phyloP scores from a whole-genome alignment of 2,797 vertebrate genomes.

The Euthynnus affinis region DNA sequence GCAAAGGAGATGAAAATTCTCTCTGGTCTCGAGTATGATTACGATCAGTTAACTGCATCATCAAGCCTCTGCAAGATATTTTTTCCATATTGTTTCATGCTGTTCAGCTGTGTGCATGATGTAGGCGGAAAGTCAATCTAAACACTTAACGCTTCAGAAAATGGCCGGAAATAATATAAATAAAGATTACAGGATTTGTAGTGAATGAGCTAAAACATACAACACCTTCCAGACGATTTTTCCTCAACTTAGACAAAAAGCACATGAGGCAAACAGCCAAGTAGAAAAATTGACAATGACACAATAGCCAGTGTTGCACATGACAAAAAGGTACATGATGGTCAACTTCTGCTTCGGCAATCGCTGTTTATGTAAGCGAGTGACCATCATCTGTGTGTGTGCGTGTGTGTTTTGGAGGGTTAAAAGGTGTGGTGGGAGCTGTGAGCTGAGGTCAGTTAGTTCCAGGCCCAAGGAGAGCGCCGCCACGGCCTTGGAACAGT shows the following conservation, averaged over 20 bases:
- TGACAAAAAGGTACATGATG: neutral
- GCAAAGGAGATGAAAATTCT: too few relatives aligned
- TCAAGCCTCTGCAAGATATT: neutral
- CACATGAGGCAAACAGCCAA: neutral
- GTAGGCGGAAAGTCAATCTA: conserved; percentile 16
- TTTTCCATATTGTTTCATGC: neutral
- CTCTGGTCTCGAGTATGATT: conserved; percentile 3
- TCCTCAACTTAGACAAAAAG: neutral
- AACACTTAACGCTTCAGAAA: neutral
- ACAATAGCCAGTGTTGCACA: neutral
- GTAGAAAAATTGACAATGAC: neutral
- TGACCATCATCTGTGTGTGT: conserved; percentile 7
- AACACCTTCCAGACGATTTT: neutral
- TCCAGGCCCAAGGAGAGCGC: conserved; percentile 69
- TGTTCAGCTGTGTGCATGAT: neutral
- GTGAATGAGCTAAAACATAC: neutral
- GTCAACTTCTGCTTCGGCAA: neutral
- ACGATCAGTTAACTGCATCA: neutral
- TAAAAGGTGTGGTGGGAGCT: conserved; percentile 68
- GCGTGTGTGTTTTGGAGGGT: conserved; percentile 26
- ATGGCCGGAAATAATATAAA: neutral
- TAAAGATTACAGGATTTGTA: neutral
- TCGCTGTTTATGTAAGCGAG: neutral
- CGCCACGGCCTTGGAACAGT: conserved; percentile 75
- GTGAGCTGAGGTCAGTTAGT: conserved; percentile 76